These are phyloP conservation scores for Trachurus trachurus DNA, from an alignment of 2,797 vertebrate genomes.

Conservation along the genomic window DNA sequence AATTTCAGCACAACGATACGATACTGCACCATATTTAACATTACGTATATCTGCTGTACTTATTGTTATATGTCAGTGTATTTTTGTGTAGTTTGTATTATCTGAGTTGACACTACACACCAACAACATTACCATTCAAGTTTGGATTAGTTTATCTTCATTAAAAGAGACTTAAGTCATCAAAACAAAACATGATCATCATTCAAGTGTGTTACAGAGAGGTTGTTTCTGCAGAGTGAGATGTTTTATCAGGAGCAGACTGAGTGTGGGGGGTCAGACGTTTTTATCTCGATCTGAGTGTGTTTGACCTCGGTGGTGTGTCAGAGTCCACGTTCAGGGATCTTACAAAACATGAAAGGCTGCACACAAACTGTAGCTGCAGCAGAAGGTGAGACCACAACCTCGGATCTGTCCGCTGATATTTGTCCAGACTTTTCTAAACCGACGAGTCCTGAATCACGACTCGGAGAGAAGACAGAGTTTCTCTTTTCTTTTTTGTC, in stretches of 20 bases:
- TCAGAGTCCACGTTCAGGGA: not conserved
- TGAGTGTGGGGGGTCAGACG: not conserved
- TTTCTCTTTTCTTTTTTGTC: not conserved
- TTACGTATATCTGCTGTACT: no score
- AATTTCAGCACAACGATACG: no score
- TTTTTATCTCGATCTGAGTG: not conserved
- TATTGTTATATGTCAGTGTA: no score
- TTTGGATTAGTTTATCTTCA: no score
- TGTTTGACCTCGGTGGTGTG: constrained; percentile 14
- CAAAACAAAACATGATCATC: not conserved
- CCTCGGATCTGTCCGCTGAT: not conserved
- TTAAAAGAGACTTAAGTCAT: not conserved
- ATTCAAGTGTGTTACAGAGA: not conserved
- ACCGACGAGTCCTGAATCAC: not conserved
- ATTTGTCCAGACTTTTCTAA: not conserved
- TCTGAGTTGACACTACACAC: no score
- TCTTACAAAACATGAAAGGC: not conserved
- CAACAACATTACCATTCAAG: no score
- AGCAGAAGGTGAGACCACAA: no score
- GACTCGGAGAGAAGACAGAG: not conserved
- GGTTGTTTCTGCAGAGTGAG: constrained; percentile 1
- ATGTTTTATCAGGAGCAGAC: constrained; percentile 6
- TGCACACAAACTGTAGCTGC: not conserved
- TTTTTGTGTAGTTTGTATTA: no score
- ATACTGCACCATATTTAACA: no score